These are phyloP conservation scores for Acleris literana DNA, from an alignment of 2,888 invertebrate genomes.

Conservation along the genomic window DNA sequence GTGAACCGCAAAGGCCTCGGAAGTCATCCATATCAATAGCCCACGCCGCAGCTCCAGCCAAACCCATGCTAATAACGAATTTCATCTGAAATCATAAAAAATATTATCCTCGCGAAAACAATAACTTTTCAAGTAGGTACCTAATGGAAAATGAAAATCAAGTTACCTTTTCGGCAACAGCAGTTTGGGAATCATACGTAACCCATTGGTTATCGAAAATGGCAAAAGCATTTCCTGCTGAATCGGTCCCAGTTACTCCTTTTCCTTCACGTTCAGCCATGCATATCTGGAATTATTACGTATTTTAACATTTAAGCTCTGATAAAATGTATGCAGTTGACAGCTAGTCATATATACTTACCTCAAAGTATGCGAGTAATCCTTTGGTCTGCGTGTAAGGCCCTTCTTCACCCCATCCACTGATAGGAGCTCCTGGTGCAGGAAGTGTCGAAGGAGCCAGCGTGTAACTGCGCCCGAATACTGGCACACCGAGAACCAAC, in stretches of 20 bases:
- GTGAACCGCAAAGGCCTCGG: conserved; percentile 88
- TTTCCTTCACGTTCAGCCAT: conserved; percentile 82
- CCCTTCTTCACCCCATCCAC: conserved; percentile 86
- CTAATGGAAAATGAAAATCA: not conserved
- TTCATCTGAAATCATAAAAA: conserved; percentile 74
- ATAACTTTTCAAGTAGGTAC: not conserved
- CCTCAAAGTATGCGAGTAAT: conserved; percentile 89
- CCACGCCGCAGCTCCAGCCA: conserved; percentile 89
- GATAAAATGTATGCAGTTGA: not conserved
- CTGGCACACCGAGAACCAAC: conserved; percentile 88
- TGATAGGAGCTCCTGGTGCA: conserved; percentile 82
- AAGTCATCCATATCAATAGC: conserved; percentile 91
- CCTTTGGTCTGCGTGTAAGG: conserved; percentile 87
- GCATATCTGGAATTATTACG: conserved; percentile 73
- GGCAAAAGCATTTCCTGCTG: conserved; percentile 86
- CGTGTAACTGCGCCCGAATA: conserved; percentile 89
- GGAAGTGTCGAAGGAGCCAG: conserved; percentile 81
- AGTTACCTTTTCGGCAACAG: conserved; percentile 86
- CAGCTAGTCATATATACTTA: conserved; percentile 48
- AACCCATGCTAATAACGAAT: conserved; percentile 83
- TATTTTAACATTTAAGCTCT: not conserved
- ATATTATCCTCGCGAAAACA: too few relatives aligned
- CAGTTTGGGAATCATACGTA: conserved; percentile 88
- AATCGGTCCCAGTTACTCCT: conserved; percentile 82
- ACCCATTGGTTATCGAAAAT: conserved; percentile 91